Conservation (phyloP, 2,888 invertebrate species). For the Macropis europaea region DNA sequence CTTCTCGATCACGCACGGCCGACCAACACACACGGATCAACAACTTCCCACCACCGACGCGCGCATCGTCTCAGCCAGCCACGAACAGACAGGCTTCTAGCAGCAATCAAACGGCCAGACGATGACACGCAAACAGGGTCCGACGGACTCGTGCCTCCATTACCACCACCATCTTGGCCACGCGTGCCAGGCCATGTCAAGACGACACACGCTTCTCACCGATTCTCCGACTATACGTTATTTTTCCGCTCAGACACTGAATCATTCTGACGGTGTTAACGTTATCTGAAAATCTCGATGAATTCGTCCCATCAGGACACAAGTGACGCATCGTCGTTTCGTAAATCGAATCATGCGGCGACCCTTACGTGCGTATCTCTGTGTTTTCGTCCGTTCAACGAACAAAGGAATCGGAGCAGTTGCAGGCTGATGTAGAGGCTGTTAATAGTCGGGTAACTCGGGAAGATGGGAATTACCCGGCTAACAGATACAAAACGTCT, state of each 20-base stretch:
- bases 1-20: conserved; percentile 11
- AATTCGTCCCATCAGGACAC: conserved; percentile 14
- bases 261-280: background rate
- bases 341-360: conserved; percentile 7
- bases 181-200: conserved; percentile 58
- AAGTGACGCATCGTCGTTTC: conserved; percentile 20
- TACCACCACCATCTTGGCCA: conserved; percentile 50
- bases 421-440: too few relatives aligned
- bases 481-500: too few relatives aligned
- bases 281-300: conserved; percentile 3
- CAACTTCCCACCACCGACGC: conserved; percentile 1
- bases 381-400: conserved; percentile 5
- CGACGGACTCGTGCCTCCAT: conserved; percentile 45
- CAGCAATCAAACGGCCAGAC: conserved; percentile 16
- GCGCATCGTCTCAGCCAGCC: background rate
- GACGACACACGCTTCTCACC: conserved; percentile 36
- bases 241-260: background rate
- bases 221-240: background rate
- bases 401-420: conserved; percentile 7
- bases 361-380: conserved; percentile 4
- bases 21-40: conserved; percentile 34
- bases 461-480: too few relatives aligned
- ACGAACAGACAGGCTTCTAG: conserved; percentile 32
- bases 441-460: too few relatives aligned
- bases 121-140: conserved; percentile 17